Percentiles rank a stretch among this genome's conserved stretches.
phyloP scores from a whole-genome alignment of 2,888 invertebrate genomes.

The Caenorhabditis macrosperma region DNA sequence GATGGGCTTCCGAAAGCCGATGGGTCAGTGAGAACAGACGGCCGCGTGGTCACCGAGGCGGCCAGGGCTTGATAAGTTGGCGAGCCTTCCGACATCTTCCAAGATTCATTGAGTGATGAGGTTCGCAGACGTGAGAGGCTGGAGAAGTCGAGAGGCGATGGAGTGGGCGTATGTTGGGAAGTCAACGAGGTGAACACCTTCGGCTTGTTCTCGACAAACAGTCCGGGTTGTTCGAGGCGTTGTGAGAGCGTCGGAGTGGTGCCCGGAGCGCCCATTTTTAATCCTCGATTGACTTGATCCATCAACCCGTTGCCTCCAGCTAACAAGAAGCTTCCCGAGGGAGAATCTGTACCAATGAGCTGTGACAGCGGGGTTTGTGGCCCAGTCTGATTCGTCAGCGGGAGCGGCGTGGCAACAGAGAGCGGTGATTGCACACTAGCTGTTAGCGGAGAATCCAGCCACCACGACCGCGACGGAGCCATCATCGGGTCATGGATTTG shows the following conservation, averaged over 20 bases:
- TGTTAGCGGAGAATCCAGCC: slow-evolving; percentile 54
- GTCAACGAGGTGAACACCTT: slow-evolving; percentile 29
- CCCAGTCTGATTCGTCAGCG: slow-evolving; percentile 31
- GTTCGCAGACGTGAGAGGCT: slow-evolving; percentile 34
- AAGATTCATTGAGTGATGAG: slow-evolving; percentile 20
- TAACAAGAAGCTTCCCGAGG: slow-evolving; percentile 10
- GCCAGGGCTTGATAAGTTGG: slow-evolving; percentile 25
- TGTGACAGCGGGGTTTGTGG: slow-evolving; percentile 42
- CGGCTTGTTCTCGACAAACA: neutral
- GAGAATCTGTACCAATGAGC: slow-evolving; percentile 1
- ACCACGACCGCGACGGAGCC: slow-evolving; percentile 54
- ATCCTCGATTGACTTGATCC: neutral
- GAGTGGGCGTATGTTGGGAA: slow-evolving; percentile 13
- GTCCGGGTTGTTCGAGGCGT: slow-evolving; percentile 47
- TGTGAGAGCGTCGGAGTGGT: slow-evolving; percentile 16
- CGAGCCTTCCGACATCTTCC: slow-evolving; percentile 37
- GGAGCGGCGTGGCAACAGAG: slow-evolving; percentile 47
- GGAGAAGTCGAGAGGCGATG: slow-evolving; percentile 28
- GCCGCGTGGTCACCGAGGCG: slow-evolving; percentile 1
- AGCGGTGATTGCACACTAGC: slow-evolving; percentile 53
- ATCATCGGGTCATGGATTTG: slow-evolving; percentile 49
- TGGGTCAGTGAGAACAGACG: neutral
- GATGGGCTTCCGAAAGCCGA: slow-evolving; percentile 11
- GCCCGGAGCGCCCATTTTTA: neutral
- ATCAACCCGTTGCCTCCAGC: neutral